Base-by-base conservation (phyloP, 2,797 vertebrate genomes). In the Gymnodraco acuticeps region DNA sequence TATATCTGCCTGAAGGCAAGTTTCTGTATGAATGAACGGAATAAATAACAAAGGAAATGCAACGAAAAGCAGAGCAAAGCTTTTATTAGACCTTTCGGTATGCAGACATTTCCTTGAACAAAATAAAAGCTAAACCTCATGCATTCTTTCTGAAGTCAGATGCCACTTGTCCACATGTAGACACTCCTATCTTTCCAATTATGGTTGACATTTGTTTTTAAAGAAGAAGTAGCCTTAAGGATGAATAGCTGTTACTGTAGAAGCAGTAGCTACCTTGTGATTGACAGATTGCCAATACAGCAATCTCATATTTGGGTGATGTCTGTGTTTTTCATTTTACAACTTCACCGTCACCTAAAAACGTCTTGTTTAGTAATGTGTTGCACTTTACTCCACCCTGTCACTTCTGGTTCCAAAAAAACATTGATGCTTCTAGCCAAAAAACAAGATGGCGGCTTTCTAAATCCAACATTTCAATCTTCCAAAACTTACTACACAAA, bases 1-100 rank as follows among this genome's bases (percentile, higher is more conserved):
- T 60, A 38, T 38, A 58, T 79, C 48, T 53, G 82, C 77, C 82
- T 77, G 73, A 67, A 55, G 82, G 78, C 59, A 1, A 53, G 68
- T 46, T 27, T 64, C 60, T 52, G 64, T 62, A 58, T 20, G 61
- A 82, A 75, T 46, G 64, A 68, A 48, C 70, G 52, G 33, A 75
- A 70, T 66, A 65, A 80, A 78, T 51, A 46, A 75, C 46, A 55
- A 78, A 79, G 58, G 15, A 68, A 75, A 84, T 56, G 51, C 15
- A 38, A 60, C 6, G 2, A 42, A 46, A 48, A 82, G 47, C 46
- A 68, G 47, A 55, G 51, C 8, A 23, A 38, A 20, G 70, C 72
- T 52, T 66, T 72, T 38, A 63, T 17, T 5, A 7, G 27, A 61
- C 19, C 12, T 50, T 42, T 23, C 14, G 15, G 12, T 17, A 50